phyloP scores from a whole-genome alignment of 2,888 invertebrate genomes.

The Ganaspis brasiliensis region DNA sequence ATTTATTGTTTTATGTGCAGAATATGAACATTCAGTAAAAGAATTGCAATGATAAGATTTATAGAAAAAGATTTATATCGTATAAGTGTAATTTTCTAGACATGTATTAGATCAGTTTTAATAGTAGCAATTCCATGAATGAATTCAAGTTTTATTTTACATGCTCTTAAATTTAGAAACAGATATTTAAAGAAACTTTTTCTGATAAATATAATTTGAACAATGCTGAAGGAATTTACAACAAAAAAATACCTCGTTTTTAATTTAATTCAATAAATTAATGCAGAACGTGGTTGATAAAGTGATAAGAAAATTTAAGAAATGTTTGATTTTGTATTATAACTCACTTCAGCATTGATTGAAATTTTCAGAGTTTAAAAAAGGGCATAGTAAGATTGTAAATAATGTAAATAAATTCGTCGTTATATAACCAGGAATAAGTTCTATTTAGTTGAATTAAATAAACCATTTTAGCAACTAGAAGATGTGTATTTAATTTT shows the following conservation, averaged over 20 bases:
- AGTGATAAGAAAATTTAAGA: slow-evolving; percentile 37
- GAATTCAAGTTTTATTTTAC: slow-evolving; percentile 49
- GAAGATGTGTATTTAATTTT: slow-evolving; percentile 50
- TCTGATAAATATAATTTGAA: slow-evolving; percentile 44
- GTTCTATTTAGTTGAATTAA: slow-evolving; percentile 73
- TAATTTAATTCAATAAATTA: no score
- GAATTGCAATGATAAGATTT: not conserved
- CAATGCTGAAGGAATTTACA: slow-evolving; percentile 51
- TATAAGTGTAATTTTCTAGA: slow-evolving; percentile 23
- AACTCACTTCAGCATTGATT: slow-evolving; percentile 66
- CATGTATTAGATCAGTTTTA: slow-evolving; percentile 11
- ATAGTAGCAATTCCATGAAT: not conserved
- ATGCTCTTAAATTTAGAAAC: slow-evolving; percentile 53
- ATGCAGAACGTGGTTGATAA: slow-evolving; percentile 63
- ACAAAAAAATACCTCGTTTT: not conserved
- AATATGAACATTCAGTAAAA: slow-evolving; percentile 15
- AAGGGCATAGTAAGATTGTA: slow-evolving; percentile 72
- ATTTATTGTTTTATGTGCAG: slow-evolving; percentile 9
- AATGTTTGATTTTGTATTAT: slow-evolving; percentile 8
- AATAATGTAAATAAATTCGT: slow-evolving; percentile 79
- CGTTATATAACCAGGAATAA: slow-evolving; percentile 63
- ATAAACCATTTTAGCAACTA: slow-evolving; percentile 65
- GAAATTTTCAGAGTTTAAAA: slow-evolving; percentile 64
- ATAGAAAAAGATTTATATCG: slow-evolving; percentile 31
- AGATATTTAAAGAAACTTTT: slow-evolving; percentile 50